Percentiles rank a stretch among this genome's conserved stretches.
Conservation (phyloP, 2,888 invertebrate species). For the Artemia sp. region DNA sequence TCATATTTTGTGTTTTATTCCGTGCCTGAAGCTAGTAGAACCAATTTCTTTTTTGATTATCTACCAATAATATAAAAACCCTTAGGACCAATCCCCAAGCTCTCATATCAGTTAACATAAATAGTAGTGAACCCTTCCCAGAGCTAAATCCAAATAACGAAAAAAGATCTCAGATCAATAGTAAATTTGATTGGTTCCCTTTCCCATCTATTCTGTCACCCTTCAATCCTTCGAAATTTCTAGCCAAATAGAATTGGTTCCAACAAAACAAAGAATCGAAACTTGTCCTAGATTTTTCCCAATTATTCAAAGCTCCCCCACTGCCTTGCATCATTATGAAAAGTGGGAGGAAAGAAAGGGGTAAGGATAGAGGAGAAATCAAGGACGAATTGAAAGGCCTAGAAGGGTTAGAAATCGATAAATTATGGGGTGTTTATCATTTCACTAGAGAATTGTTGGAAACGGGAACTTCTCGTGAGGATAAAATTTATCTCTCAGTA, state of each 20-base stretch:
- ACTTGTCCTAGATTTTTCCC: constrained; percentile 13
- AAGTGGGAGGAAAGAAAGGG: constrained; percentile 14
- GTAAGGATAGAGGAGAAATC: constrained; percentile 1
- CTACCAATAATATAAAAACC: background rate
- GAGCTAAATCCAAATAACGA: constrained; percentile 7
- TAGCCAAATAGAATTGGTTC: constrained; percentile 9
- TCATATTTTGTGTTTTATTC: too few relatives aligned
- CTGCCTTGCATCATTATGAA: constrained; percentile 13
- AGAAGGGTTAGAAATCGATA: too few relatives aligned
- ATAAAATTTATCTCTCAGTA: too few relatives aligned
- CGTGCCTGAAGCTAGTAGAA: too few relatives aligned
- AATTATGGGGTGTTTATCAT: too few relatives aligned
- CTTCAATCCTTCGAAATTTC: constrained; percentile 11
- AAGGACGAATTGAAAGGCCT: constrained; percentile 1
- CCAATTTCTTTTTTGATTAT: background rate
- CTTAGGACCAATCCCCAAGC: background rate
- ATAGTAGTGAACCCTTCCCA: constrained; percentile 10
- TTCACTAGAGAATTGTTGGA: too few relatives aligned
- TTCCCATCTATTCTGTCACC: constrained; percentile 13
- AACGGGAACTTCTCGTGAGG: too few relatives aligned
- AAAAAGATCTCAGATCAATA: constrained; percentile 1
- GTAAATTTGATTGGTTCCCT: constrained; percentile 10
- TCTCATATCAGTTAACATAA: constrained; percentile 9
- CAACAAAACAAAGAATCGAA: constrained; percentile 7
- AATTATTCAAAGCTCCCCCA: constrained; percentile 12